Evolutionary conservation across 2,888 invertebrate genomes (phyloP).

Genomic region (Stenoptilia bipunctidactyla): DNA sequence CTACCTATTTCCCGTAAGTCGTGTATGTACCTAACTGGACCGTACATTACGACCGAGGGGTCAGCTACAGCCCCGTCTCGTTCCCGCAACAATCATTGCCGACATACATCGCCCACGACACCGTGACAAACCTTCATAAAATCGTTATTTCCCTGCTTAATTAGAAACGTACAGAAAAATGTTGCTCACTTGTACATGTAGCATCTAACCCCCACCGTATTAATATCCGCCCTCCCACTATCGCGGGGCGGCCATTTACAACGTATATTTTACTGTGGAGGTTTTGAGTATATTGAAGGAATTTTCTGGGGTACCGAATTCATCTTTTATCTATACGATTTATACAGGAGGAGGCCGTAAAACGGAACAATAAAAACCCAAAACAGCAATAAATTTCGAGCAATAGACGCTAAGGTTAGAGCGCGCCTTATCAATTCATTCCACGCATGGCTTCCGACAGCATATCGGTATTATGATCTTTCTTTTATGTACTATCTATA

Average conservation of each 20-base stretch:
- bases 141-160: too few relatives aligned
- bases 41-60: slow-evolving; percentile 72
- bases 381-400: slow-evolving; percentile 72
- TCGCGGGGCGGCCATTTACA: too few relatives aligned
- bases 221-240: not conserved
- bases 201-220: not conserved
- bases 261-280: slow-evolving; percentile 25
- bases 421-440: slow-evolving; percentile 69
- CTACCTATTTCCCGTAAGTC: slow-evolving; percentile 69
- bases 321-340: slow-evolving; percentile 69
- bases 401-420: slow-evolving; percentile 70
- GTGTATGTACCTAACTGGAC: slow-evolving; percentile 72
- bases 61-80: slow-evolving; percentile 55
- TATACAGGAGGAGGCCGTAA: slow-evolving; percentile 69
- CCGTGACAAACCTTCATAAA: too few relatives aligned
- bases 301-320: slow-evolving; percentile 58
- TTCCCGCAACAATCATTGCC: slow-evolving; percentile 31
- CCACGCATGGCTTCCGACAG: slow-evolving; percentile 45
- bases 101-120: not conserved
- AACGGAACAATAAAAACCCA: slow-evolving; percentile 74
- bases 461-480: not conserved
- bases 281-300: slow-evolving; percentile 51
- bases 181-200: too few relatives aligned
- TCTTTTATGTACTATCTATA: not conserved
- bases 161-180: too few relatives aligned